Evolutionary conservation across 2,113 vertebrate genomes (phyloP), one percentile per base, ranked within the genome.

Genomic region (Equus przewalskii): DNA sequence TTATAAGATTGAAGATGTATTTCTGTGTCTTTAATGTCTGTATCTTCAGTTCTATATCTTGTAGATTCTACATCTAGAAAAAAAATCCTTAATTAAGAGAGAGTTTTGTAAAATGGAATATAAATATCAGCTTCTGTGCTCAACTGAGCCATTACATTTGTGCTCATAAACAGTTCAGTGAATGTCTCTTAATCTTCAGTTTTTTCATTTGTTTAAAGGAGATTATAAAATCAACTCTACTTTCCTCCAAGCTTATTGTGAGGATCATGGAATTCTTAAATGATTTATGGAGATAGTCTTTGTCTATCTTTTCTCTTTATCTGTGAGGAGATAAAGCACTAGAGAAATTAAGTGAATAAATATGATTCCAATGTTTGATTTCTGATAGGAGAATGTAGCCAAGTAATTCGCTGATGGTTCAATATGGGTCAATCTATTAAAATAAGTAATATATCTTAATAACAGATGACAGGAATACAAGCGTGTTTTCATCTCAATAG

Each of bases 301-400:
- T 4, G 72, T 91, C 51, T 95, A 82, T 4, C 15, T 82, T 82
- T 96, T 62, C 13, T 94, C 14, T 70, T 94, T 87, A 46, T 5
- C 58, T 22, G 2, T 72, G 15, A 72, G 28, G 11, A 87, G 90
- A 70, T 64, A 84, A 89, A 83, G 7, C 19, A 72, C 51, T 93
- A 88, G 64, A 91, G 12, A 94, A 58, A 51, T 79, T 69, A 82
- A 64, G 54, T 44, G 73, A 90, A 69, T 86, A 54, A 89, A 58
- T 70, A 78, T 26, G 10, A 65, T 6, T 24, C 7, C n/a, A 69
- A 0, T 72, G 13, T 87, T 91, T 94, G 62, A 88, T 41, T 87
- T 92, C 30, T 84, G n/a, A 26, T 28, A 78, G 3, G 58, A 26
- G 33, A 94, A 51, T 70, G 2, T 78, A 65, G 36, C 83, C 65